A percentile compares a stretch with the other conserved stretches of the same genome.
These are phyloP conservation scores for Serinus canaria DNA, from an alignment of 2,113 vertebrate genomes.

Conservation along the genomic window DNA sequence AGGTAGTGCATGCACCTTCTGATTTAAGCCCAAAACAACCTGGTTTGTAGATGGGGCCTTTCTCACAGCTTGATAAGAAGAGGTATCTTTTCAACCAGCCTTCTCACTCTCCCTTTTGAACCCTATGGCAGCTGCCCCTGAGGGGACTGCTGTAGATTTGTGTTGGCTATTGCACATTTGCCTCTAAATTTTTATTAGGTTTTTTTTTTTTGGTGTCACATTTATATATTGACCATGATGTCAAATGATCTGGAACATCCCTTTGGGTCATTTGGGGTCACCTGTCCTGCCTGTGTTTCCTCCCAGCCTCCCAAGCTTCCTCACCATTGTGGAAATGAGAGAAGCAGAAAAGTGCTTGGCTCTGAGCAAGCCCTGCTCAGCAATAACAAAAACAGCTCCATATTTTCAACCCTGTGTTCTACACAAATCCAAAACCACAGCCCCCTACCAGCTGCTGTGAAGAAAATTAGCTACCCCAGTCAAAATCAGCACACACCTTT, in stretches of 20 bases:
- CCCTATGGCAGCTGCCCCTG: fast-evolving
- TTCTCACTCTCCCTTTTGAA: neutral
- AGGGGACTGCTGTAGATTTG: neutral
- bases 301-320: neutral
- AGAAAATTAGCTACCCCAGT: neutral
- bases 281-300: neutral
- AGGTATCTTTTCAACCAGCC: neutral
- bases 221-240: no score
- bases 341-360: neutral
- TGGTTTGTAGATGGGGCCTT: neutral
- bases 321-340: fast-evolving
- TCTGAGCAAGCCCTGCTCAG: neutral
- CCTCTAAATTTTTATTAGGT: neutral
- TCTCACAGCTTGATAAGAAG: neutral
- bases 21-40: neutral
- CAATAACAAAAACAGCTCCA: neutral
- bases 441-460: neutral
- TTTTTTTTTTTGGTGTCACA: neutral
- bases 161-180: neutral
- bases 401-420: neutral
- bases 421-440: neutral
- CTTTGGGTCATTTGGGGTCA: neutral
- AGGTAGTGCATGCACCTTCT: neutral
- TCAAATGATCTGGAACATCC: neutral
- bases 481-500: neutral